A percentile compares a stretch with the other conserved stretches of the same genome.
Evolutionary conservation across 2,888 invertebrate species (phyloP).

Genomic region (Oscheius sp.): DNA sequence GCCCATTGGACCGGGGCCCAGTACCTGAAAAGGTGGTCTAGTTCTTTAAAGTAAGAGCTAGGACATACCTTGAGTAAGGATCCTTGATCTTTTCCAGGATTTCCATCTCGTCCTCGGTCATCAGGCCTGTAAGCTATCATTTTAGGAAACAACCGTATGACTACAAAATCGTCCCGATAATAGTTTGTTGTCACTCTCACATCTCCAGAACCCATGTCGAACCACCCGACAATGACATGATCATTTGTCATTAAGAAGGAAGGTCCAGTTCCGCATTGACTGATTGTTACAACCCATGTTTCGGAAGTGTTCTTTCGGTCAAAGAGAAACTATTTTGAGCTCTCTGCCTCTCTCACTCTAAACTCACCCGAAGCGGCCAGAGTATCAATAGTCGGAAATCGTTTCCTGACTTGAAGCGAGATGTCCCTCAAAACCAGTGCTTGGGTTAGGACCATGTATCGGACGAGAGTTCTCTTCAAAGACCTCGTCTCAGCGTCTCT

Average conservation of each 20-base stretch:
- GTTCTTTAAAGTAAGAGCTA: background rate
- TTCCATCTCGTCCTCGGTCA: constrained; percentile 62
- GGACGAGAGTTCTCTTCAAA: constrained; percentile 54
- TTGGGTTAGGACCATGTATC: constrained; percentile 59
- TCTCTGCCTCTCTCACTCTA: too few species aligned
- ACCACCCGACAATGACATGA: too few species aligned
- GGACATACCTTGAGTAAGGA: constrained; percentile 43
- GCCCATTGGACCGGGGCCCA: constrained; percentile 64
- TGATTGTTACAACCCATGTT: too few species aligned
- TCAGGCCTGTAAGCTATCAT: constrained; percentile 43
- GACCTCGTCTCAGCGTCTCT: constrained; percentile 51
- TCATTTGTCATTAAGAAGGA: too few species aligned
- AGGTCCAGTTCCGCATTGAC: too few species aligned
- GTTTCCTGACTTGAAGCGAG: constrained; percentile 60
- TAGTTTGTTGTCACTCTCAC: background rate
- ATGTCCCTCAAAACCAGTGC: constrained; percentile 62
- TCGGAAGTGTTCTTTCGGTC: too few species aligned
- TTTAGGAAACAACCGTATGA: background rate
- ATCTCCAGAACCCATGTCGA: too few species aligned
- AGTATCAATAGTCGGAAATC: constrained; percentile 64
- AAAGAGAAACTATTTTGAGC: too few species aligned
- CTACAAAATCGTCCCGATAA: constrained; percentile 20
- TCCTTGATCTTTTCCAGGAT: constrained; percentile 65
- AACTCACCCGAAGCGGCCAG: constrained; percentile 51
- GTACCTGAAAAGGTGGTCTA: constrained; percentile 41